A percentile compares a stretch with the other conserved stretches of the same genome.
Conservation (phyloP, 2,113 vertebrate genomes). For the Gopherus flavomarginatus region DNA sequence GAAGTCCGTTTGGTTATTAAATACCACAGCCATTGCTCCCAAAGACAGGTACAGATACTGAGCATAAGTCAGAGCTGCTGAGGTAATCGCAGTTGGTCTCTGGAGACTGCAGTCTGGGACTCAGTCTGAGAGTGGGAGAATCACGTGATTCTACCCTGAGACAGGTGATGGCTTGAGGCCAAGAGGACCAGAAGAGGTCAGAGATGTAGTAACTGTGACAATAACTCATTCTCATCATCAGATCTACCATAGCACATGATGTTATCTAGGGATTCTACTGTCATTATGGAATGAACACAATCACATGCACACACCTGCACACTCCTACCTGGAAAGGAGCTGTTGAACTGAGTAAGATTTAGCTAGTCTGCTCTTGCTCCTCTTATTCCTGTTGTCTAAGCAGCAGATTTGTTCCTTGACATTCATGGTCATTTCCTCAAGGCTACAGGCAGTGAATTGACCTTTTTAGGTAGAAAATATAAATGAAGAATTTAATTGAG, state of each 20-base stretch:
- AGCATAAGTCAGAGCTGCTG: neutral
- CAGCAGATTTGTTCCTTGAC: neutral
- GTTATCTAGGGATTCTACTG: neutral
- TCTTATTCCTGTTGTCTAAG: neutral
- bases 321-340: neutral
- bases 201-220: neutral
- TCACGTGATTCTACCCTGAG: neutral
- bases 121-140: neutral
- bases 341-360: neutral
- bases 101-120: accelerated
- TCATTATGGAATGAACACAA: neutral
- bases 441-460: neutral
- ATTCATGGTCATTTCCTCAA: neutral
- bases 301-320: neutral
- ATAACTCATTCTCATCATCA: neutral
- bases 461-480: neutral
- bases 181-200: neutral
- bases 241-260: neutral
- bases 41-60: neutral
- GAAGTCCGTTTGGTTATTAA: neutral
- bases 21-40: neutral
- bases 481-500: neutral
- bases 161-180: neutral
- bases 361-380: neutral
- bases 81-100: neutral